Conservation (phyloP, 2,888 invertebrate genomes). For the Onchidella celtica region DNA sequence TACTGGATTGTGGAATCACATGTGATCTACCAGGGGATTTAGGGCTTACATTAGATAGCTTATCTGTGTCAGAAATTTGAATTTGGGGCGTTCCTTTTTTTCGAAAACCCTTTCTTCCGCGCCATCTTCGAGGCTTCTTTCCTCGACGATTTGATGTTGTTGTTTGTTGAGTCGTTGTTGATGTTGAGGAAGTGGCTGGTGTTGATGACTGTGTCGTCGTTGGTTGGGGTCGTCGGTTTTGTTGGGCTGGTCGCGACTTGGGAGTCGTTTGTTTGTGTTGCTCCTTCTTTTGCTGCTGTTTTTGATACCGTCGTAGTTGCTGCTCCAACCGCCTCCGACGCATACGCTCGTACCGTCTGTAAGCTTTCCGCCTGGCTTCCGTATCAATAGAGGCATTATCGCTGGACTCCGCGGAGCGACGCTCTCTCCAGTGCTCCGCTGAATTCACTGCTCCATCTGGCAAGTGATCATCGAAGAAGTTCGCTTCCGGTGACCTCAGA, state of each 20-base stretch:
- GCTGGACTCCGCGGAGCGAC: background rate
- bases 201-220: background rate
- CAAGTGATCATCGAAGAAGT: too few species aligned
- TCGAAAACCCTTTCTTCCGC: too few species aligned
- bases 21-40: background rate
- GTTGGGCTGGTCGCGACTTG: background rate
- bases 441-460: too few species aligned
- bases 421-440: background rate
- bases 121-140: too few species aligned
- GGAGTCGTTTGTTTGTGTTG: background rate
- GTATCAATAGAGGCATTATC: background rate
- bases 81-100: too few species aligned
- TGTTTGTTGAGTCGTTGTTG: too few species aligned
- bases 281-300: slow-evolving; percentile 10
- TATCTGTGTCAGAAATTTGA: too few species aligned
- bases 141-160: too few species aligned
- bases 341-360: background rate
- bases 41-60: background rate
- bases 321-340: background rate
- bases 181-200: too few species aligned
- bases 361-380: background rate
- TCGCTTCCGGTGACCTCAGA: too few species aligned
- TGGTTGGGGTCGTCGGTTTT: background rate
- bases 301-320: background rate
- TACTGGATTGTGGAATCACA: background rate